phyloP scores from a whole-genome alignment of 2,113 vertebrate genomes.

The Ochotona curzoniae region DNA sequence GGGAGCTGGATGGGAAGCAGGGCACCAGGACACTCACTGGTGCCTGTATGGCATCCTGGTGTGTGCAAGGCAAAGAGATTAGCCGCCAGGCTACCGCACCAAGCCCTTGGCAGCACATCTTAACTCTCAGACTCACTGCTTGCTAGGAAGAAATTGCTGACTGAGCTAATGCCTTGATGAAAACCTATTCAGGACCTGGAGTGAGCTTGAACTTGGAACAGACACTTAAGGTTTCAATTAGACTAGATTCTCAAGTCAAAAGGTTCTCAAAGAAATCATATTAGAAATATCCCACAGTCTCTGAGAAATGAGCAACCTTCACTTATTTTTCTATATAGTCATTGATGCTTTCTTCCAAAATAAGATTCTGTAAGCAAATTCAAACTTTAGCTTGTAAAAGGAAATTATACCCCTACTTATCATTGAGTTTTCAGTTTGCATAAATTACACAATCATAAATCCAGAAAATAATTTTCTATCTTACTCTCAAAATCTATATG shows the following conservation, averaged over 20 bases:
- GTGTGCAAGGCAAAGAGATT: too few species aligned
- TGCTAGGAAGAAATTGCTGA: neutral
- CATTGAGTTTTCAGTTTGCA: neutral
- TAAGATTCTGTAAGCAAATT: neutral
- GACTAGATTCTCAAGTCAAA: neutral
- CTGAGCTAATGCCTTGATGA: neutral
- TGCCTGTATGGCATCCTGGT: too few species aligned
- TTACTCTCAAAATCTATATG: neutral
- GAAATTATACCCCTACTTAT: neutral
- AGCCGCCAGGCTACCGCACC: too few species aligned
- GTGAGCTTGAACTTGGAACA: neutral
- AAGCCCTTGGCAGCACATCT: neutral
- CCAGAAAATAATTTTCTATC: neutral
- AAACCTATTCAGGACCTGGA: neutral
- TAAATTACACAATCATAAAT: neutral
- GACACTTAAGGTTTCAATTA: neutral
- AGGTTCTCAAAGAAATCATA: neutral
- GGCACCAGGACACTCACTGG: too few species aligned
- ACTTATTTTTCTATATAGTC: neutral
- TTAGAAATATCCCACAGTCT: neutral
- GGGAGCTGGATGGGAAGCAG: too few species aligned
- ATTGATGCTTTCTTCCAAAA: neutral
- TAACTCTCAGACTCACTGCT: neutral
- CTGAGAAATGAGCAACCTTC: neutral
- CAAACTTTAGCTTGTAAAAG: neutral